These are phyloP conservation scores for Malthinus seriepunctatus DNA, from an alignment of 2,888 invertebrate species.

Conservation along the genomic window DNA sequence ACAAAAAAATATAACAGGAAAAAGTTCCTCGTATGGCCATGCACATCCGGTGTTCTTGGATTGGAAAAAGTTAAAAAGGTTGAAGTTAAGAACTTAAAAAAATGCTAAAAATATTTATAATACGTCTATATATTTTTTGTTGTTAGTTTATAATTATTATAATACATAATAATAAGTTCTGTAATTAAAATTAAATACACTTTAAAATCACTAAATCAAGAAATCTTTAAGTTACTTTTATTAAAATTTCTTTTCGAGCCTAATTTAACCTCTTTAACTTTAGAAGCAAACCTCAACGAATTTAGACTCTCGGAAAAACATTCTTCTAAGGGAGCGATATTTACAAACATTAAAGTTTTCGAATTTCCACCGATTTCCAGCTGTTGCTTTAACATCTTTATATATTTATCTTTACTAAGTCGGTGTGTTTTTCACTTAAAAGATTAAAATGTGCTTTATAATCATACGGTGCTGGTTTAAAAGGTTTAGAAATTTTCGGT, in stretches of 20 bases:
- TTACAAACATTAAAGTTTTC: slow-evolving; percentile 92
- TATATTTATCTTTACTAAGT: not conserved
- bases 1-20: too few species aligned
- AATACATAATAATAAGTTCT: too few species aligned
- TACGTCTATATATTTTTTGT: too few species aligned
- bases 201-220: too few species aligned
- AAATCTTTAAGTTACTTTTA: too few species aligned
- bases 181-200: too few species aligned
- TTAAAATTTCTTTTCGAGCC: slow-evolving; percentile 59
- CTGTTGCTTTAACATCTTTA: not conserved
- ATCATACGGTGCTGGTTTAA: slow-evolving; percentile 66
- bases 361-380: slow-evolving; percentile 81
- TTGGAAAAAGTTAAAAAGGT: too few species aligned
- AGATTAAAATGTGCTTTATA: slow-evolving; percentile 67
- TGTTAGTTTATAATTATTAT: too few species aligned
- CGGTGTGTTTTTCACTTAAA: slow-evolving; percentile 60
- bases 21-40: too few species aligned
- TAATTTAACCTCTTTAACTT: slow-evolving; percentile 82
- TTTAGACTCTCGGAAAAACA: slow-evolving; percentile 85
- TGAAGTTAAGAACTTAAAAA: too few species aligned
- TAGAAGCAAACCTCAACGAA: slow-evolving; percentile 85
- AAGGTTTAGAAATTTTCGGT: slow-evolving; percentile 55
- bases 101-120: too few species aligned
- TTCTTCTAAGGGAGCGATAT: slow-evolving; percentile 84
- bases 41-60: too few species aligned